These are phyloP conservation scores for Cecropterus lyciades DNA, from an alignment of 1,140 invertebrate genomes.

Conservation along the genomic window DNA sequence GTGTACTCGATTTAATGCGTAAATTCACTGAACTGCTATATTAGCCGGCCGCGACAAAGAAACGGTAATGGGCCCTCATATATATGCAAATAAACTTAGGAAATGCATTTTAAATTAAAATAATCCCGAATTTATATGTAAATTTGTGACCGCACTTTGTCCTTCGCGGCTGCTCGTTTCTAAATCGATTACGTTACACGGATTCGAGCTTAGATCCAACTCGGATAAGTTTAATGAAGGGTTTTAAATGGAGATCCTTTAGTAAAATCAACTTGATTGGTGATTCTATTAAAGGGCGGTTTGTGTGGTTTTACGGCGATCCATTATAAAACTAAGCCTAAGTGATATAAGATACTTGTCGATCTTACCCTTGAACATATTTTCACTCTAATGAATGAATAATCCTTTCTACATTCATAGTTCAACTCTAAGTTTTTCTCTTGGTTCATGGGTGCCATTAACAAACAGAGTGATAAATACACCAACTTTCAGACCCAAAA, in stretches of 20 bases:
- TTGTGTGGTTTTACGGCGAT: slow-evolving; percentile 33
- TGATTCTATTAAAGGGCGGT: slow-evolving; percentile 59
- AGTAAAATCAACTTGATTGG: slow-evolving; percentile 67
- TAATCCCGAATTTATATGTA: slow-evolving; percentile 82
- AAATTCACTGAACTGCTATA: slow-evolving; percentile 68
- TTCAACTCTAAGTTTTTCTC: too few species aligned
- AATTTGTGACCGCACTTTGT: slow-evolving; percentile 79
- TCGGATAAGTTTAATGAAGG: slow-evolving; percentile 80
- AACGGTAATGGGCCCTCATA: slow-evolving; percentile 72
- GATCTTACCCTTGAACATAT: not conserved
- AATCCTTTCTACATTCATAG: too few species aligned
- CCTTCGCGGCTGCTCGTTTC: slow-evolving; percentile 78
- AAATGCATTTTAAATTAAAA: slow-evolving; percentile 82
- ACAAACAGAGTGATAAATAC: too few species aligned
- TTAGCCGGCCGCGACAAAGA: slow-evolving; percentile 68
- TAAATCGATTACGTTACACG: slow-evolving; percentile 80
- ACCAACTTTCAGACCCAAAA: too few species aligned
- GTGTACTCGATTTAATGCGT: slow-evolving; percentile 47
- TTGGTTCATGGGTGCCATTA: too few species aligned
- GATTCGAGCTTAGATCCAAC: slow-evolving; percentile 72
- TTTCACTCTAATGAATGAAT: too few species aligned
- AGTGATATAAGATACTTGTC: not conserved
- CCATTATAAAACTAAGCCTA: slow-evolving; percentile 24
- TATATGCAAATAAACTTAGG: slow-evolving; percentile 80
- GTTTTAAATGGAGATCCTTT: slow-evolving; percentile 74